Evolutionary conservation across 2,113 vertebrate genomes (phyloP).

Genomic region (Dasyprocta punctata): DNA sequence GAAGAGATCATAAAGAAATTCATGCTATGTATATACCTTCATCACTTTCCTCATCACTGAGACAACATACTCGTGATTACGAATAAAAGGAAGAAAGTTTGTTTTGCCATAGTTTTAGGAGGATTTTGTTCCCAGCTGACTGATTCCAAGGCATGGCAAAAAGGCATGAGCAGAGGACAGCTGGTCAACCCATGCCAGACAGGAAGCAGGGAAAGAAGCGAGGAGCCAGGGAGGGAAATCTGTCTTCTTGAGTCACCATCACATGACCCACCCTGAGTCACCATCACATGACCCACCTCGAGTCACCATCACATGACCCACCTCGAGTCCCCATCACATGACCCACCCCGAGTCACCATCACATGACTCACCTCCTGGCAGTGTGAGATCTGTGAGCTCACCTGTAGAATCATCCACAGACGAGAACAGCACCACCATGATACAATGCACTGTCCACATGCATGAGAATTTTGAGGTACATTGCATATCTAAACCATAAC

Average conservation of each 20-base stretch:
- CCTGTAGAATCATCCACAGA: neutral
- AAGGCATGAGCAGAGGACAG: neutral
- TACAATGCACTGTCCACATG: neutral
- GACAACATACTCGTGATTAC: neutral
- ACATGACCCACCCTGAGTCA: too few species aligned
- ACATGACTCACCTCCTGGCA: neutral
- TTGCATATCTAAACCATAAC: neutral
- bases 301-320: too few species aligned
- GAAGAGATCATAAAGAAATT: neutral
- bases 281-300: too few species aligned
- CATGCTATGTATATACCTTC: neutral
- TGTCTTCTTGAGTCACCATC: neutral
- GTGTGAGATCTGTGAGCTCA: neutral
- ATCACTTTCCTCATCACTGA: neutral
- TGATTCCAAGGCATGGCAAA: neutral
- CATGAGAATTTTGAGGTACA: neutral
- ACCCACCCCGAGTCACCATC: too few species aligned
- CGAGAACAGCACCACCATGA: rapidly evolving
- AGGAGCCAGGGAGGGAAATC: neutral
- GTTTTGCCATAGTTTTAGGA: neutral
- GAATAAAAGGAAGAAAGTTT: neutral
- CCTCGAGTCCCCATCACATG: too few species aligned
- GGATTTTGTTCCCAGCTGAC: neutral
- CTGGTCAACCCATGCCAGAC: neutral
- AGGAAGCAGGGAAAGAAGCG: neutral